These are phyloP conservation scores for Alces alces DNA, from an alignment of 2,113 vertebrate genomes.

Conservation along the genomic window DNA sequence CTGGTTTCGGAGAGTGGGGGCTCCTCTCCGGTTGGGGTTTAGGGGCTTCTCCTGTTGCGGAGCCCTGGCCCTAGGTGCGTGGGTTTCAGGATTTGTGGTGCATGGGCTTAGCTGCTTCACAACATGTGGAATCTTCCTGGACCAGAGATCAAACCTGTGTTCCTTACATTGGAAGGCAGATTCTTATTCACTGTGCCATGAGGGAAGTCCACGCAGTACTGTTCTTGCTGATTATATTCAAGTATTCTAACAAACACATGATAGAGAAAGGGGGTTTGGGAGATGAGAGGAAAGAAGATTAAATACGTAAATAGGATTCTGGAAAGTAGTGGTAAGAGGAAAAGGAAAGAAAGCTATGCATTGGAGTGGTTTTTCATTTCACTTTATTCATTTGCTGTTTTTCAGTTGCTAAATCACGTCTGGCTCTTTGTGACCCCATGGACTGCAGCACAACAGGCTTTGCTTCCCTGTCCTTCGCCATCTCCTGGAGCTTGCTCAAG, in stretches of 20 bases:
- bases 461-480: neutral
- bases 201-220: neutral
- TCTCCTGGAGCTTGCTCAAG: neutral
- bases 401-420: neutral
- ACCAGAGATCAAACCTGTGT: neutral
- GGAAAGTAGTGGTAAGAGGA: neutral
- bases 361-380: neutral
- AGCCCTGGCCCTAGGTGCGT: neutral
- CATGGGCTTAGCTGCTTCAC: neutral
- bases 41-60: neutral
- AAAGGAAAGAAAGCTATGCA: neutral
- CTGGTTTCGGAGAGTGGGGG: neutral
- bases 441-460: neutral
- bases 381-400: neutral
- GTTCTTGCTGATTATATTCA: neutral
- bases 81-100: neutral
- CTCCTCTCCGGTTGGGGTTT: neutral
- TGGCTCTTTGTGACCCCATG: neutral
- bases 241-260: neutral
- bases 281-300: neutral
- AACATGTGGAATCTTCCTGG: neutral
- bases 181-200: neutral
- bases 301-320: neutral
- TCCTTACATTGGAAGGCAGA: neutral
- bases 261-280: neutral